phyloP scores from a whole-genome alignment of 2,888 invertebrate genomes.

The Pseudoips prasinana region DNA sequence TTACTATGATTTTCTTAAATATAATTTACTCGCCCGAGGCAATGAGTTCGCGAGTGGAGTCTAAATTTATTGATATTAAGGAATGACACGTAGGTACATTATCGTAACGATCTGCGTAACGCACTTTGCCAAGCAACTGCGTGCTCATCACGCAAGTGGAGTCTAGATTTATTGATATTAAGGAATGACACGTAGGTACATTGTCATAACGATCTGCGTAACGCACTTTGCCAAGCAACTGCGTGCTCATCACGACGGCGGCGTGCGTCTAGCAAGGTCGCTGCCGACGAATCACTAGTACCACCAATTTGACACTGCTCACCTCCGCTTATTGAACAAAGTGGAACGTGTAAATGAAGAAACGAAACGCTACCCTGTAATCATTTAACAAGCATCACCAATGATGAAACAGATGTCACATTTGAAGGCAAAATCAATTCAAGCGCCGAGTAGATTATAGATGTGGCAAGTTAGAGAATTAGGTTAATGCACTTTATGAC shows the following conservation, averaged over 20 bases:
- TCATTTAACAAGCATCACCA: slow-evolving; percentile 60
- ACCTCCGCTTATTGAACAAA: slow-evolving; percentile 73
- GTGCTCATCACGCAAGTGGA: slow-evolving; percentile 24
- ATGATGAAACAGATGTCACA: slow-evolving; percentile 61
- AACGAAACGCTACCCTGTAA: slow-evolving; percentile 64
- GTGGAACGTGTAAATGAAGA: slow-evolving; percentile 77
- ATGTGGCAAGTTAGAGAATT: slow-evolving; percentile 21
- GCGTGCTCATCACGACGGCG: slow-evolving; percentile 25
- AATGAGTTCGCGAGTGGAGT: too few species aligned
- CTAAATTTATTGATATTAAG: too few species aligned
- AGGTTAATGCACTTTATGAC: slow-evolving; percentile 19
- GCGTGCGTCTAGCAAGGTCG: slow-evolving; percentile 54
- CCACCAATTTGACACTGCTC: slow-evolving; percentile 70
- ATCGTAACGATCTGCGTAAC: slow-evolving; percentile 24
- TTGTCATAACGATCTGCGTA: slow-evolving; percentile 24
- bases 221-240: slow-evolving; percentile 26
- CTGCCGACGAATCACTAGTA: slow-evolving; percentile 52
- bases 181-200: slow-evolving; percentile 3
- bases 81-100: slow-evolving; percentile 6
- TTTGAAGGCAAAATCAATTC: slow-evolving; percentile 68
- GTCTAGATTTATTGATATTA: too few species aligned
- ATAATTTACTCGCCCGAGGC: too few species aligned
- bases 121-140: slow-evolving; percentile 25
- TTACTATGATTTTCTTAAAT: too few species aligned
- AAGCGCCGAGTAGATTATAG: slow-evolving; percentile 43